These are phyloP conservation scores for Mobula birostris DNA, from an alignment of 2,113 vertebrate genomes.

Conservation along the genomic window DNA sequence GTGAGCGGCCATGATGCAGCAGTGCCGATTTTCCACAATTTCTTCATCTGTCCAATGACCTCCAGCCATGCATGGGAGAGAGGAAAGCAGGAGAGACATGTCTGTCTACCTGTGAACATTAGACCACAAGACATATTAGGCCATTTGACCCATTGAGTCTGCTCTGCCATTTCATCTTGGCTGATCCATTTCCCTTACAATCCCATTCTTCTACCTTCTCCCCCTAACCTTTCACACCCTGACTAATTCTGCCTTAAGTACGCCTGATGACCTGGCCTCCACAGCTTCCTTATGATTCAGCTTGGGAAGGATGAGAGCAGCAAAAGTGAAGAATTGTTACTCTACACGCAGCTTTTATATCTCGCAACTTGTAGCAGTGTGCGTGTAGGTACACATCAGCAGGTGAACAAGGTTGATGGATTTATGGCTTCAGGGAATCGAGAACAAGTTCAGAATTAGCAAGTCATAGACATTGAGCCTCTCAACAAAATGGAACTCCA, in stretches of 20 bases:
- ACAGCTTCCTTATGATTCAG: neutral
- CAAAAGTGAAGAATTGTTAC: neutral
- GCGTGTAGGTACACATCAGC: too few relatives aligned
- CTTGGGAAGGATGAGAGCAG: neutral
- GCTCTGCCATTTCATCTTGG: too few relatives aligned
- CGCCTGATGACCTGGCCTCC: too few relatives aligned
- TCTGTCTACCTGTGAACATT: neutral
- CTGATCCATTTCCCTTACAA: too few relatives aligned
- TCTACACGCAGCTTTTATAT: neutral
- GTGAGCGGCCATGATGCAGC: neutral
- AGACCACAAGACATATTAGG: too few relatives aligned
- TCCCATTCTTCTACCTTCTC: too few relatives aligned
- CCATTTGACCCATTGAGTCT: too few relatives aligned
- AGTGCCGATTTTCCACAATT: neutral
- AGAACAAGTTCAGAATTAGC: neutral
- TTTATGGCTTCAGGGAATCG: neutral
- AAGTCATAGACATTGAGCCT: neutral
- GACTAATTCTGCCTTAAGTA: too few relatives aligned
- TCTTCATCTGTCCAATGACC: neutral
- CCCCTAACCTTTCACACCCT: too few relatives aligned
- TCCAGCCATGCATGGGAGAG: neutral
- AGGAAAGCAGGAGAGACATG: neutral
- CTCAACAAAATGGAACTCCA: neutral
- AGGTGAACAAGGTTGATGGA: neutral
- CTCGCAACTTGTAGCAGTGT: neutral